phyloP scores from a whole-genome alignment of 2,113 vertebrate species.

The Chlorodrepanis virens region DNA sequence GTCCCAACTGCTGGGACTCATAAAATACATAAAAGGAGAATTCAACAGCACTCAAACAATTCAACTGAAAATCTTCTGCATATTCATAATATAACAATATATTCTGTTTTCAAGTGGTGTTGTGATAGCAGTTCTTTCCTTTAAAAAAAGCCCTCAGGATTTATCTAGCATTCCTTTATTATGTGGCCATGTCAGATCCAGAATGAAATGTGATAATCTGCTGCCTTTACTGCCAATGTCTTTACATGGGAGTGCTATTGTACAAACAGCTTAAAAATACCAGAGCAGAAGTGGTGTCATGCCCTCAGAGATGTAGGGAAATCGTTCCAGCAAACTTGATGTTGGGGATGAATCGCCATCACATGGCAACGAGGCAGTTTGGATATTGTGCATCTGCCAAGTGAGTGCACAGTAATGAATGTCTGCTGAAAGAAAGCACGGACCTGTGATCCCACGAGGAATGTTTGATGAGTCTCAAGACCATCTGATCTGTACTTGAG shows the following conservation, averaged over 20 bases:
- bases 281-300: background rate
- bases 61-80: background rate
- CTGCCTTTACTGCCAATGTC: background rate
- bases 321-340: background rate
- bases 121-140: background rate
- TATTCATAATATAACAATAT: background rate
- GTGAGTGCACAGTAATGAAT: background rate
- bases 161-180: background rate
- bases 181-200: background rate
- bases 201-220: background rate
- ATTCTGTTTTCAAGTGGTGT: background rate
- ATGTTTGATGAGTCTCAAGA: background rate
- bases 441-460: background rate
- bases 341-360: background rate
- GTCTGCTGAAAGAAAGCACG: background rate
- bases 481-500: background rate
- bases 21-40: background rate
- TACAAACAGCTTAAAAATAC: background rate
- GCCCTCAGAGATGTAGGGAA: background rate
- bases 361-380: background rate
- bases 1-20: background rate
- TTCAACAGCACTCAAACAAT: background rate
- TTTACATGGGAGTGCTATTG: background rate
- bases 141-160: rapidly evolving
- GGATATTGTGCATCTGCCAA: background rate